phyloP scores from a whole-genome alignment of 2,797 vertebrate genomes.

The Mallotus villosus region DNA sequence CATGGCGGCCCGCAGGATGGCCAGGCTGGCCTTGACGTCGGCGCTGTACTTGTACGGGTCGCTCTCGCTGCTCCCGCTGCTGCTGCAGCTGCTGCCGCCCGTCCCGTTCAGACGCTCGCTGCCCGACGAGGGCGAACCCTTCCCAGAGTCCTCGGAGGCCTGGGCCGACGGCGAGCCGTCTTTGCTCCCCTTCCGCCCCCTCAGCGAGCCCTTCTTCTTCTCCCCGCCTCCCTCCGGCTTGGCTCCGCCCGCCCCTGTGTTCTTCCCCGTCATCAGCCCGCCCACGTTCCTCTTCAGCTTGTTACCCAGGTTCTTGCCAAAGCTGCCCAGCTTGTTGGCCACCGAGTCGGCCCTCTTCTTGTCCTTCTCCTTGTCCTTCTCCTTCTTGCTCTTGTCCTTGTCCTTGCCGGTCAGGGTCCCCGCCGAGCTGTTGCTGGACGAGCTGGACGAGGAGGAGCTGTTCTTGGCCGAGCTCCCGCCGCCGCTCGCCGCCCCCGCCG shows the following conservation, averaged over 20 bases:
- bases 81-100: conserved; percentile 62
- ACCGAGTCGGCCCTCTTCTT: conserved; percentile 93
- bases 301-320: conserved; percentile 94
- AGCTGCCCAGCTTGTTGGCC: conserved; percentile 95
- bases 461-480: conserved; percentile 64
- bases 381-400: conserved; percentile 74
- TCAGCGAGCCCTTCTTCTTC: conserved; percentile 90
- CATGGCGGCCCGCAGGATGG: conserved; percentile 87
- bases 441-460: conserved; percentile 72
- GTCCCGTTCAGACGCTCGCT: conserved; percentile 67
- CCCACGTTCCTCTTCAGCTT: conserved; percentile 96
- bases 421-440: conserved; percentile 66
- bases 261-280: conserved; percentile 89
- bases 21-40: conserved; percentile 89
- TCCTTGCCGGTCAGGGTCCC: conserved; percentile 40
- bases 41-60: conserved; percentile 84
- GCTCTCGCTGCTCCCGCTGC: conserved; percentile 67
- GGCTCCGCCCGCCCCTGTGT: conserved; percentile 39
- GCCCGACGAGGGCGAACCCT: conserved; percentile 64
- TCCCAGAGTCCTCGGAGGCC: conserved; percentile 75
- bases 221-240: conserved; percentile 74
- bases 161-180: conserved; percentile 77
- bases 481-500: conserved; percentile 47
- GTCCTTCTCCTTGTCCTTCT: conserved; percentile 84
- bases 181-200: conserved; percentile 84